Conservation (phyloP, 2,888 invertebrate genomes). For the Matsumyia berberina region DNA sequence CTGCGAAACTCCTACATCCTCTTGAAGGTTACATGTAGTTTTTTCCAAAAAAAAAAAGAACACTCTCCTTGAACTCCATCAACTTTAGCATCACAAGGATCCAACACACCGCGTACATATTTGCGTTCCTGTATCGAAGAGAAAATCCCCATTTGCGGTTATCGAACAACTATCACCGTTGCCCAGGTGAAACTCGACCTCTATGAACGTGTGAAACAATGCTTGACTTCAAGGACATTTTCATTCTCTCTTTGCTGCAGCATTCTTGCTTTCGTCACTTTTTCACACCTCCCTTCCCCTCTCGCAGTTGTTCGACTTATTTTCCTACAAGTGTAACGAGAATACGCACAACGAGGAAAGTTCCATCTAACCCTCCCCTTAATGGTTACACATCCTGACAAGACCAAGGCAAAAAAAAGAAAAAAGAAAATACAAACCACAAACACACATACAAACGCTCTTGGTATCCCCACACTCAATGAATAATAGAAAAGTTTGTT, state of each 20-base stretch:
- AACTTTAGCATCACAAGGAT: slow-evolving; percentile 4
- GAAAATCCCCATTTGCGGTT: slow-evolving; percentile 9
- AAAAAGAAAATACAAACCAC: background rate
- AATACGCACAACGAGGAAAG: background rate
- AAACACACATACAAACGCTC: background rate
- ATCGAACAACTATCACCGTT: slow-evolving; percentile 16
- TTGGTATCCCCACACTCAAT: slow-evolving; percentile 7
- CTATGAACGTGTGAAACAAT: slow-evolving; percentile 12
- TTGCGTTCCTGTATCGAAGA: background rate
- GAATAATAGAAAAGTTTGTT: slow-evolving; percentile 41
- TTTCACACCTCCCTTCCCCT: background rate
- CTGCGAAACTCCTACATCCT: background rate
- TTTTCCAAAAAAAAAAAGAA: background rate
- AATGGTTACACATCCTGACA: background rate
- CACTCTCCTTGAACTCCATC: slow-evolving; percentile 10
- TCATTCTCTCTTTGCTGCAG: background rate
- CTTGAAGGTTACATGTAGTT: background rate
- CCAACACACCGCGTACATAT: background rate
- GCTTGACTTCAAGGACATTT: slow-evolving; percentile 21
- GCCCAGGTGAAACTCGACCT: slow-evolving; percentile 6
- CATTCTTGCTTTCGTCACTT: background rate
- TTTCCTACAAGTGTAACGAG: background rate
- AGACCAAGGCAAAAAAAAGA: background rate
- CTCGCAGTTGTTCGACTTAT: background rate
- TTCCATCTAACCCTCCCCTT: background rate